Conservation (phyloP, 2,113 vertebrate genomes). For the Pseudorasbora parva region DNA sequence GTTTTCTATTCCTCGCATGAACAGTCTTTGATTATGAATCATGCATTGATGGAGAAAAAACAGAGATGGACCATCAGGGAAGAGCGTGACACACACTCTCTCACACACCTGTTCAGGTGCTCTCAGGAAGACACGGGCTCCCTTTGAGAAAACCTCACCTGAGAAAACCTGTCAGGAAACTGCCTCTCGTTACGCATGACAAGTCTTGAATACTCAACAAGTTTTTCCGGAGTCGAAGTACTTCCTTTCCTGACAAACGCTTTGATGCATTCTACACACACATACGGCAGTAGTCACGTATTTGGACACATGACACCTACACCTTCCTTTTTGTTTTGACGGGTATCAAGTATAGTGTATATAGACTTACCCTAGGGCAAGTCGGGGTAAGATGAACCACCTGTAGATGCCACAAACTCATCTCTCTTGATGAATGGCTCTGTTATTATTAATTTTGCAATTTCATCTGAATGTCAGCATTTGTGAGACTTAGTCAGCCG, state of each 20-base stretch:
- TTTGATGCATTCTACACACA: not conserved
- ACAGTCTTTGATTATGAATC: constrained; percentile 45
- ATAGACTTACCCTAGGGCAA: too few species aligned
- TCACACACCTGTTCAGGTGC: constrained; percentile 53
- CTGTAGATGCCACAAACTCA: too few species aligned
- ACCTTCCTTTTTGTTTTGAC: not conserved
- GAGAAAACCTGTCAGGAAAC: constrained; percentile 69
- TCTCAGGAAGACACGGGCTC: constrained; percentile 54
- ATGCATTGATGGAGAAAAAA: constrained; percentile 34
- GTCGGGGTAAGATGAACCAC: too few species aligned
- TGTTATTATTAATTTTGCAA: too few species aligned
- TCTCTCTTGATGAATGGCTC: too few species aligned
- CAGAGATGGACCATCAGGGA: constrained; percentile 19
- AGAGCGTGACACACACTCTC: constrained; percentile 29
- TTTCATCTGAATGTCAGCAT: too few species aligned
- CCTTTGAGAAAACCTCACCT: constrained; percentile 58
- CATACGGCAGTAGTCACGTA: too few species aligned
- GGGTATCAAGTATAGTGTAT: too few species aligned
- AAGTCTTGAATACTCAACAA: constrained; percentile 46
- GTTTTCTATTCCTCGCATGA: constrained; percentile 49
- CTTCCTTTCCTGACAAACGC: not conserved
- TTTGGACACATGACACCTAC: not conserved
- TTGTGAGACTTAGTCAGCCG: too few species aligned
- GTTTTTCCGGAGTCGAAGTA: constrained; percentile 18
- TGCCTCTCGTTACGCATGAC: constrained; percentile 45